Evolutionary conservation across 2,797 vertebrate species (phyloP).

Genomic region (Tokudaia muenninki): DNA sequence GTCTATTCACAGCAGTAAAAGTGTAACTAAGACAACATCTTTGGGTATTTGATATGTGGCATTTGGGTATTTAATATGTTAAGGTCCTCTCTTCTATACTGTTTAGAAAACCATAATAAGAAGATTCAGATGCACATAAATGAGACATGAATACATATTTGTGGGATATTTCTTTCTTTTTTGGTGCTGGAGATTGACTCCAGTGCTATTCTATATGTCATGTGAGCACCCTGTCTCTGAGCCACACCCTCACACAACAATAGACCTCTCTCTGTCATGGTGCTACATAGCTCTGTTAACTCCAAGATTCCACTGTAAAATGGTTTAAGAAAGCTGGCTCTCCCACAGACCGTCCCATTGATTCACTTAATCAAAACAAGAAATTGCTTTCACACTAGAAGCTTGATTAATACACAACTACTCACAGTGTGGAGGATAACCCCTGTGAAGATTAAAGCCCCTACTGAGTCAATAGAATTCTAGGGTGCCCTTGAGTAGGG

Average conservation of each 20-base stretch:
- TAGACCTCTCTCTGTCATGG: constrained; percentile 51
- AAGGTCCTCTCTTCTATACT: constrained; percentile 26
- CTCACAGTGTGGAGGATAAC: not conserved
- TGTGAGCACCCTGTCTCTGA: not conserved
- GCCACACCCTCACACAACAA: not conserved
- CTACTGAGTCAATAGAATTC: constrained; percentile 8
- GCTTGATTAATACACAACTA: constrained; percentile 7
- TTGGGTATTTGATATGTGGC: not conserved
- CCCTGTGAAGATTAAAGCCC: not conserved
- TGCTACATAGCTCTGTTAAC: not conserved
- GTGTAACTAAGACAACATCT: not conserved
- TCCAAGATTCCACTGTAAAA: not conserved
- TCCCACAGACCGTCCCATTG: not conserved
- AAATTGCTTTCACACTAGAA: not conserved
- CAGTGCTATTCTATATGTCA: not conserved
- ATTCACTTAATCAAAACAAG: constrained; percentile 15
- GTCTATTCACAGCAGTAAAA: too few species aligned
- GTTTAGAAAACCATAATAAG: constrained; percentile 34
- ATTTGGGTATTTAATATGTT: not conserved
- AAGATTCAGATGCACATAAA: constrained; percentile 23
- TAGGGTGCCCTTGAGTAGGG: not conserved
- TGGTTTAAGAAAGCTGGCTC: constrained; percentile 29
- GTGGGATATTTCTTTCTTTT: not conserved
- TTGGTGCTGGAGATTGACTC: not conserved
- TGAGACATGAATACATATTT: not conserved